Evolutionary conservation across 1,140 invertebrate genomes (phyloP).

Genomic region (Trichogramma pretiosum): DNA sequence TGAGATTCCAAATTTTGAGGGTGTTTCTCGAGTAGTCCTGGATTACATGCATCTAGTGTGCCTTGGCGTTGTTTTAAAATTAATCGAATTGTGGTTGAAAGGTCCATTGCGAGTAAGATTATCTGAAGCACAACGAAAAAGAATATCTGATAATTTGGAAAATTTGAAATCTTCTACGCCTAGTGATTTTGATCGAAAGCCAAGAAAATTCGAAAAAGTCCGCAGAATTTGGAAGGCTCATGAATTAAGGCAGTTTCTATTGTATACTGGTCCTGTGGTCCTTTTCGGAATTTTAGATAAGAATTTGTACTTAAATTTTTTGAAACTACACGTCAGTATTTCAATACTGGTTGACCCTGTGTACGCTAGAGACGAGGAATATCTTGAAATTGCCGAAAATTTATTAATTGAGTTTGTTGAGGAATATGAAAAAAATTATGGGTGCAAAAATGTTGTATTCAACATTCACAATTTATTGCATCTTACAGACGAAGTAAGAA

Average conservation of each 20-base stretch:
- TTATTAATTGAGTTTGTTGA: conserved; percentile 5
- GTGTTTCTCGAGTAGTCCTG: conserved; percentile 22
- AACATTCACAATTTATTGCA: conserved; percentile 18
- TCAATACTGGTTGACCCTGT: not conserved
- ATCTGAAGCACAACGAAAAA: not conserved
- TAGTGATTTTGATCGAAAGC: conserved; percentile 36
- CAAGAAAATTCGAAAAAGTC: conserved; percentile 24
- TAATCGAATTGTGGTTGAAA: conserved; percentile 22
- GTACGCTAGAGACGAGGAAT: not conserved
- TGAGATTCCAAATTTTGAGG: conserved; percentile 20
- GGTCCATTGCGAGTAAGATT: conserved; percentile 15
- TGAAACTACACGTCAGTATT: conserved; percentile 18
- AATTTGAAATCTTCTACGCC: conserved; percentile 19
- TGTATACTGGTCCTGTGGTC: conserved; percentile 37
- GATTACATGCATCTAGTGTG: conserved; percentile 31
- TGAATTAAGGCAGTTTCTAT: conserved; percentile 38
- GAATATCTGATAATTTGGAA: not conserved
- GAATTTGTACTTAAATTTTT: conserved; percentile 28
- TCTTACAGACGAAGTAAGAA: conserved; percentile 9
- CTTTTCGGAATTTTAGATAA: conserved; percentile 26
- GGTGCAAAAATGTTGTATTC: not conserved
- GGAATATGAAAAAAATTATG: conserved; percentile 3
- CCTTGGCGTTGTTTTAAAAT: conserved; percentile 26
- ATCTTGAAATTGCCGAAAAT: not conserved
- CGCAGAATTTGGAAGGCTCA: conserved; percentile 39